phyloP scores from a whole-genome alignment of 2,888 invertebrate species.

The Eupithecia vulgata region DNA sequence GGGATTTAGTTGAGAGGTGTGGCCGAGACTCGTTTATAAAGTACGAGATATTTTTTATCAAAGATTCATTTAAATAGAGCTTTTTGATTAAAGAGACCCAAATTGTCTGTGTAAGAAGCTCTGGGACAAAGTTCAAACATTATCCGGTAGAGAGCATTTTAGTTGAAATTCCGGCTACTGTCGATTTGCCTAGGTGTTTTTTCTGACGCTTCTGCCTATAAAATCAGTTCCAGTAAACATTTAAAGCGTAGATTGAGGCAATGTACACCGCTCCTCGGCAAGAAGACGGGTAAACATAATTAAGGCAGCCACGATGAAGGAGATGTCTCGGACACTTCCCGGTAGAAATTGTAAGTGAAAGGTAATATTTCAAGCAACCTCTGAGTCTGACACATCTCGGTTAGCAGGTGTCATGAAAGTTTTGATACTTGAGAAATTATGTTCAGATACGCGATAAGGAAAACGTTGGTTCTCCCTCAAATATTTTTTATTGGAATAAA shows the following conservation, averaged over 20 bases:
- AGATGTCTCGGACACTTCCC: constrained; percentile 62
- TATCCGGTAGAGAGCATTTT: not conserved
- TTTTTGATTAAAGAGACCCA: constrained; percentile 13
- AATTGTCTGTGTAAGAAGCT: constrained; percentile 8
- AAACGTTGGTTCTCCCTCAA: constrained; percentile 7
- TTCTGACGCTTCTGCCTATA: constrained; percentile 41
- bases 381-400: constrained; percentile 59
- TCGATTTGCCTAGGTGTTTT: constrained; percentile 32
- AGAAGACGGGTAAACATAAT: constrained; percentile 72
- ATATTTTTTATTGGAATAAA: constrained; percentile 12
- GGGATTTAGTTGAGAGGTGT: constrained; percentile 59
- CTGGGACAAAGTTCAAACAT: not conserved
- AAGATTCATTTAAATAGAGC: constrained; percentile 20
- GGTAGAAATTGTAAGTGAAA: constrained; percentile 67
- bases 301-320: constrained; percentile 67
- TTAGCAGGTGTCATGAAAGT: constrained; percentile 49
- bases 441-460: constrained; percentile 7
- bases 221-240: constrained; percentile 58
- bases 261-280: constrained; percentile 55
- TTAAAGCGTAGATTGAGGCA: constrained; percentile 54
- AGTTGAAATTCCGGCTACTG: constrained; percentile 26
- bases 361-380: constrained; percentile 67
- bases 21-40: constrained; percentile 34
- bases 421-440: constrained; percentile 51
- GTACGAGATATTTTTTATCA: constrained; percentile 27